Percentiles rank a stretch among this genome's conserved stretches.
These are phyloP conservation scores for Neomonachus schauinslandi DNA, from an alignment of 2,113 vertebrate species.

Conservation along the genomic window DNA sequence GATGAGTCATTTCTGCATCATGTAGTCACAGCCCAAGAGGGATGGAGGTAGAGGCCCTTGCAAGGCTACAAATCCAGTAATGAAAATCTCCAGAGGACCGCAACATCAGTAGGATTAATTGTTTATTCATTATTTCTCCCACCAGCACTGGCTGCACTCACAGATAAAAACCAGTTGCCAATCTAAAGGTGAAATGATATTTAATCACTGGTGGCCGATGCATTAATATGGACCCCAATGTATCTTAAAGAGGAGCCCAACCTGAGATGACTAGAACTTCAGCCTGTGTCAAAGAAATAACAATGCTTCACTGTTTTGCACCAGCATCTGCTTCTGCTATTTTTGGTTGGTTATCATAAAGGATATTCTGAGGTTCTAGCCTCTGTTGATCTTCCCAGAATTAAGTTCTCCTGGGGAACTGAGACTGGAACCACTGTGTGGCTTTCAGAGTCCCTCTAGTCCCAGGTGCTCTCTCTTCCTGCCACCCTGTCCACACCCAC, in stretches of 20 bases:
- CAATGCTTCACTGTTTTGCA: background rate
- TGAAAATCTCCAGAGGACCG: background rate
- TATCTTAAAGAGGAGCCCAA: background rate
- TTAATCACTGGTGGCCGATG: background rate
- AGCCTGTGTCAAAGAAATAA: background rate
- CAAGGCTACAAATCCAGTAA: background rate
- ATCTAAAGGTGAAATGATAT: background rate
- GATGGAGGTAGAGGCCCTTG: background rate
- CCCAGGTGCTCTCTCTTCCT: background rate
- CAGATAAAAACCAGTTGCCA: background rate
- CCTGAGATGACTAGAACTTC: background rate
- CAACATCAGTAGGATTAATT: background rate
- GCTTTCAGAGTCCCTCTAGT: background rate
- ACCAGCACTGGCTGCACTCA: background rate
- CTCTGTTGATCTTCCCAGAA: background rate
- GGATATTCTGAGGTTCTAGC: background rate
- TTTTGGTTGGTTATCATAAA: background rate
- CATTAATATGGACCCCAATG: background rate
- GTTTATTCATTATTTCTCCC: background rate
- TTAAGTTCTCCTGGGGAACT: background rate
- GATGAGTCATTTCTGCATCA: background rate
- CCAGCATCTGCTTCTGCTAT: background rate
- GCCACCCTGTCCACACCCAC: background rate
- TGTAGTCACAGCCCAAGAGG: background rate
- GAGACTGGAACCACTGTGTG: background rate